Evolutionary conservation across 2,797 vertebrate genomes (phyloP).

Genomic region (Limnodromus scolopaceus): DNA sequence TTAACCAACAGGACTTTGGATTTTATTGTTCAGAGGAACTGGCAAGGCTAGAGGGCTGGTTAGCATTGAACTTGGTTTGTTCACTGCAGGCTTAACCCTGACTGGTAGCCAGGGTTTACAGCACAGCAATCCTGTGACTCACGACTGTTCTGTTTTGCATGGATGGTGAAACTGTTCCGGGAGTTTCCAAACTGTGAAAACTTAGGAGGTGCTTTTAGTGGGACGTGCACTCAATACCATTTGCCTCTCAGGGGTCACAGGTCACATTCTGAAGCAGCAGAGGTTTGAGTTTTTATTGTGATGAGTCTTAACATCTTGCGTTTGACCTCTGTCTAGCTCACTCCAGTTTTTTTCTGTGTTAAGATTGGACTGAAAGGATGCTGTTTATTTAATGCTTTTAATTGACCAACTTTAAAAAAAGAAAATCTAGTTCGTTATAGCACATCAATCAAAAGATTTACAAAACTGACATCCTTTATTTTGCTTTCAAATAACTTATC

Average conservation of each 20-base stretch:
- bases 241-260: conserved; percentile 31
- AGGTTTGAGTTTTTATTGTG: conserved; percentile 44
- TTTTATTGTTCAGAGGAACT: conserved; percentile 24
- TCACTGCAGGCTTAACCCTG: not conserved
- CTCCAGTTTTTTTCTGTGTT: not conserved
- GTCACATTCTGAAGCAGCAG: conserved; percentile 37
- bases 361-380: not conserved
- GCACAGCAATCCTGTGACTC: not conserved
- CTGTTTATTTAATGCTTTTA: conserved; percentile 28
- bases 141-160: not conserved
- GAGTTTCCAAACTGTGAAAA: conserved; percentile 39
- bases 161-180: not conserved
- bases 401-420: not conserved
- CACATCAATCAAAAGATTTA: not conserved
- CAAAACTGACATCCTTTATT: conserved; percentile 11
- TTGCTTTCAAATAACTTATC: not conserved
- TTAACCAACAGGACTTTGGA: conserved; percentile 7
- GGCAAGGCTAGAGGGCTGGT: not conserved
- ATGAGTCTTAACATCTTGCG: not conserved
- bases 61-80: conserved; percentile 33
- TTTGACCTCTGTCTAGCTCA: conserved; percentile 23
- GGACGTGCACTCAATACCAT: not conserved
- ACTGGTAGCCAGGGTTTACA: not conserved
- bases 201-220: conserved; percentile 24
- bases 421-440: not conserved